Evolutionary conservation across 1,140 invertebrate species (phyloP), one percentile per base, ranked within the genome.

Genomic region (Lucilia cuprina): DNA sequence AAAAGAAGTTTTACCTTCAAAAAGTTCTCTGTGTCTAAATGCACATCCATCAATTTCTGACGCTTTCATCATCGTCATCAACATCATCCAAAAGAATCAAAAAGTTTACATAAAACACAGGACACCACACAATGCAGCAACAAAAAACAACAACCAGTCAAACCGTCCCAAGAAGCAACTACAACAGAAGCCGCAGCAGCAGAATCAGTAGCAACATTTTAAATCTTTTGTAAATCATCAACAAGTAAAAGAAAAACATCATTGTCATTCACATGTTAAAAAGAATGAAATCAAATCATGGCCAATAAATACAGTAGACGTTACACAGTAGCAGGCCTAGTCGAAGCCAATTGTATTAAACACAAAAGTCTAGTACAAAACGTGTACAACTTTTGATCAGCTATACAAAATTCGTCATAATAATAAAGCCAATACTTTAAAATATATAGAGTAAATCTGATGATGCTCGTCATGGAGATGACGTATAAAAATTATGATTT

Each of bases 11-110:
- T n/a, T 50, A 49, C 41, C 41, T 17, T 50, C 19, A 80, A 80
- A 80, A 80, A 80, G n/a, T 80, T 80, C 47, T 80, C 47, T 80
- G 41, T 80, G 77, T 80, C 41, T 80, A 80, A 80, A 80, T 83
- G 82, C 30, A 90, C 89, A 90, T 90, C 89, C 89, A 90, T 90
- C 89, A 90, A 90, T 88, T 90, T 90, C 89, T 90, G 89, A 89
- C 88, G 89, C 89, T 90, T 89, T 90, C 89, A 89, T 89, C 88
- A 89, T 89, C 87, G 86, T 83, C 80, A 85, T 12, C 21, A 47
- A 30, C 25, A 30, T 10, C 41, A 65, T 14, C 13, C n/a, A 30
- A 10, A 75, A 65, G 35, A 75, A 74, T 34, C 34, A 34, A 14
- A 83, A 41, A 41, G 41, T 41, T 41, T 78, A 78, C 25, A 30